These are phyloP conservation scores for Tetranychus urticae DNA, from an alignment of 1,140 invertebrate genomes.

Conservation along the genomic window DNA sequence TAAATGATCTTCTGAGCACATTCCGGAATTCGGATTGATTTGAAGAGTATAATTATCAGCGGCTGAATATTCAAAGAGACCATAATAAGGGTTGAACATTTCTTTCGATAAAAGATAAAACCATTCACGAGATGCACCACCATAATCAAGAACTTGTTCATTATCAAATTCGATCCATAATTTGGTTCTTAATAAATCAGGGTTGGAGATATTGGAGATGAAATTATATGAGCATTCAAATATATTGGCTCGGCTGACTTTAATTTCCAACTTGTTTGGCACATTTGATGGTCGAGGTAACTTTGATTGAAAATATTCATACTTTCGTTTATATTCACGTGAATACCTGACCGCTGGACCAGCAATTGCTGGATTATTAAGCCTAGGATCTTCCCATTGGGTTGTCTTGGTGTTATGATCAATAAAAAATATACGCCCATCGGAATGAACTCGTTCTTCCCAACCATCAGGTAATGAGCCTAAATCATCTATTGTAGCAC, in stretches of 20 bases:
- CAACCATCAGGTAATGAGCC: conserved; percentile 83
- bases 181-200: conserved; percentile 81
- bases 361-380: conserved; percentile 85
- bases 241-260: conserved; percentile 60
- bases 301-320: conserved; percentile 87
- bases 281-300: conserved; percentile 89
- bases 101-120: conserved; percentile 95
- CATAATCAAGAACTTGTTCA: conserved; percentile 90
- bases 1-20: conserved; percentile 91
- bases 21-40: conserved; percentile 88
- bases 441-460: conserved; percentile 85
- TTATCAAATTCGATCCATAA: conserved; percentile 96
- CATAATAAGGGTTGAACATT: conserved; percentile 99
- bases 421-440: conserved; percentile 92
- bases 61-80: conserved; percentile 94
- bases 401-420: conserved; percentile 91
- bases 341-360: conserved; percentile 92
- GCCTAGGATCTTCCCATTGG: conserved; percentile 94
- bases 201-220: conserved; percentile 54
- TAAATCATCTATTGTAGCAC: conserved; percentile 48
- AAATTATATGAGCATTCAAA: conserved; percentile 72
- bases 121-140: conserved; percentile 87
- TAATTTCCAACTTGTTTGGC: conserved; percentile 94
- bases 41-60: conserved; percentile 98
- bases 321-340: conserved; percentile 93